Evolutionary conservation across 2,797 vertebrate genomes (phyloP).

Genomic region (Clamator glandarius): DNA sequence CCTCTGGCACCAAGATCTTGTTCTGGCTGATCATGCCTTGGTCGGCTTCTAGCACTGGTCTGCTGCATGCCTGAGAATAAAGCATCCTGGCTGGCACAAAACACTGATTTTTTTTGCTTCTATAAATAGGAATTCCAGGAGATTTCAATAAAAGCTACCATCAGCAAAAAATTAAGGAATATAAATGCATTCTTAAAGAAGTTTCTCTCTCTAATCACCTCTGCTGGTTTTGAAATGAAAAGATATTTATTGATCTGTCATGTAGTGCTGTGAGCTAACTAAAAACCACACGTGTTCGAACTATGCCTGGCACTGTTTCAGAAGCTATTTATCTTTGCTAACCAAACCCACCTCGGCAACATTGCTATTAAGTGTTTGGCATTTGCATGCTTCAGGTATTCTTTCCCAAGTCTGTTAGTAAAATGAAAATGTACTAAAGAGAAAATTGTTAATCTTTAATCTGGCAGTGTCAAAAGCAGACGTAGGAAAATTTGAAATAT

Average conservation of each 20-base stretch:
- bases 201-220: not conserved
- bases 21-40: not conserved
- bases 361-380: not conserved
- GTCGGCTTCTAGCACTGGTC: not conserved
- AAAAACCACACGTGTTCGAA: not conserved
- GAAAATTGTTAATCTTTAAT: not conserved
- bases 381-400: not conserved
- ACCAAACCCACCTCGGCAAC: not conserved
- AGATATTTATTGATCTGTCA: not conserved
- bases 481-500: not conserved
- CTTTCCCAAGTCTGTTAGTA: not conserved
- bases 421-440: not conserved
- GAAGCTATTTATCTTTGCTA: not conserved
- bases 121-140: not conserved
- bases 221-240: not conserved
- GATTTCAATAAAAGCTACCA: not conserved
- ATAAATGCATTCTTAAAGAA: not conserved
- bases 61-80: rapidly evolving
- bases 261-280: not conserved
- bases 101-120: not conserved
- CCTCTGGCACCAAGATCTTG: not conserved
- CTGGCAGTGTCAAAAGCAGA: not conserved
- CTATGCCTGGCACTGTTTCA: not conserved
- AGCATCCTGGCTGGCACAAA: not conserved
- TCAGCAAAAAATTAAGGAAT: not conserved